These are phyloP conservation scores for Picus viridis DNA, from an alignment of 2,797 vertebrate species.

Conservation along the genomic window DNA sequence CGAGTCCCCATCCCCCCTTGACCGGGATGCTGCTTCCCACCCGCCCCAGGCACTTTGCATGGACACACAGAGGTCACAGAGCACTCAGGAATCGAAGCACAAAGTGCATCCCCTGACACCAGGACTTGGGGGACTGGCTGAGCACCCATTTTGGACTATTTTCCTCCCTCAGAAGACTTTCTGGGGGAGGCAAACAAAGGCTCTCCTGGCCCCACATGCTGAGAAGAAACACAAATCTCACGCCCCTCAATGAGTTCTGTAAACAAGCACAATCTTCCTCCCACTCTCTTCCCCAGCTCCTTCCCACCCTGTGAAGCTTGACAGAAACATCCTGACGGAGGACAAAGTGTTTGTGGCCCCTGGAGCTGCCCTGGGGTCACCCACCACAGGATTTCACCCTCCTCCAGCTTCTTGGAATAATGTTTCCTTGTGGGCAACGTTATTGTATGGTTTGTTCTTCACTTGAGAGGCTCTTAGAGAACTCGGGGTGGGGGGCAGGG, in stretches of 20 bases:
- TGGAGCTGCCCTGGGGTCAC: neutral
- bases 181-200: neutral
- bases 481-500: fast-evolving
- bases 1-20: neutral
- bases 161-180: neutral
- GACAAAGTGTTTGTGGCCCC: neutral
- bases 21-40: neutral
- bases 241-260: neutral
- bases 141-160: neutral
- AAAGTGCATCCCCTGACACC: neutral
- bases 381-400: neutral
- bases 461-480: neutral
- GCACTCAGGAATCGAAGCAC: fast-evolving
- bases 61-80: neutral
- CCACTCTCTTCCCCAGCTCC: constrained; percentile 24
- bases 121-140: fast-evolving
- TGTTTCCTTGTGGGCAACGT: neutral
- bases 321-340: neutral
- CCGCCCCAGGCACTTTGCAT: fast-evolving
- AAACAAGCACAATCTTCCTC: neutral
- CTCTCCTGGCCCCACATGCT: neutral
- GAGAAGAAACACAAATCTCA: neutral
- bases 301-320: neutral
- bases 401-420: neutral
- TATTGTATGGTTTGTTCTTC: fast-evolving